Conservation (phyloP, 2,797 vertebrate species). For the Hydrocynus forskahlii region DNA sequence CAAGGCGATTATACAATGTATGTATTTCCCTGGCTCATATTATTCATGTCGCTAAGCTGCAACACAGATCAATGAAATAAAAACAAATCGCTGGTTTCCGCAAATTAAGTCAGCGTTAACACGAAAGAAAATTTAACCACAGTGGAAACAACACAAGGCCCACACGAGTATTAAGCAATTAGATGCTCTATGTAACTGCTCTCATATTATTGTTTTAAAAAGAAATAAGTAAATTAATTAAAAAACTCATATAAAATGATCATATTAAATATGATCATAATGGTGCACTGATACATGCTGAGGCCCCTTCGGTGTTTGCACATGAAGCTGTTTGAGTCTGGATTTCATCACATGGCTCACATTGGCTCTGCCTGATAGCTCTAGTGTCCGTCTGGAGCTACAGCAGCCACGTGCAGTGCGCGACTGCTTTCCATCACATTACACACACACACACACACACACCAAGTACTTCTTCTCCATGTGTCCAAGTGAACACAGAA, state of each 20-base stretch:
- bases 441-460: conserved; percentile 23
- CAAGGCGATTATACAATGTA: too few relatives aligned
- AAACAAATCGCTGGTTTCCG: neutral
- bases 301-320: conserved; percentile 5
- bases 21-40: neutral
- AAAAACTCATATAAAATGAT: too few relatives aligned
- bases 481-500: conserved; percentile 32
- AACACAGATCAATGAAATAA: neutral
- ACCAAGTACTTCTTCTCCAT: conserved; percentile 27
- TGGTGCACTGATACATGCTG: neutral
- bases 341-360: conserved; percentile 49
- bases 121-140: neutral
- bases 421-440: conserved; percentile 53
- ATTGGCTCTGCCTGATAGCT: conserved; percentile 19
- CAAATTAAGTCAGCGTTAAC: neutral
- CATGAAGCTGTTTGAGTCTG: conserved; percentile 14
- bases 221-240: neutral
- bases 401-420: conserved; percentile 57
- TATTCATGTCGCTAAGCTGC: neutral
- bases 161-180: neutral
- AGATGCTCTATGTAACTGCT: neutral
- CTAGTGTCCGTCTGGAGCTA: conserved; percentile 26
- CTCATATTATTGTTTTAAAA: neutral
- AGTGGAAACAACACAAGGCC: neutral
- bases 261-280: neutral